These are phyloP conservation scores for Carassius auratus DNA, from an alignment of 2,113 vertebrate genomes.

Conservation along the genomic window DNA sequence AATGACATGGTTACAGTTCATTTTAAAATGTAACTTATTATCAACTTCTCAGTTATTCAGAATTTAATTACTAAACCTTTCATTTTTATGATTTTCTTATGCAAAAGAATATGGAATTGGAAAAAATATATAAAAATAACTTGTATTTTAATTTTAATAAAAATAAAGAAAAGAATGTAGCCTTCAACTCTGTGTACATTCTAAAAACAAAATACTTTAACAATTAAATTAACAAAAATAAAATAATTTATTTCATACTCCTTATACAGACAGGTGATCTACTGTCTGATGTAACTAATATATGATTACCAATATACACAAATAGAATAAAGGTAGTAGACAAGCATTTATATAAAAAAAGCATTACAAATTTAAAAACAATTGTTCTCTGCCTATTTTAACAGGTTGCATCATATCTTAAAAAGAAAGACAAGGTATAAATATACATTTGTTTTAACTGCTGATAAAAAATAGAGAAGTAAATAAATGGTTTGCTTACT, in stretches of 20 bases:
- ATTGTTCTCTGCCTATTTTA: background rate
- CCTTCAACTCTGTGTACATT: no score
- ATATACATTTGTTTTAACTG: background rate
- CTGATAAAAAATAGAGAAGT: background rate
- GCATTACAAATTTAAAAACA: no score
- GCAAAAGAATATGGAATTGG: no score
- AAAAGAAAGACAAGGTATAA: background rate
- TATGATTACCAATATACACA: background rate
- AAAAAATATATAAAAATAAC: no score
- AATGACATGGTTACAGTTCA: background rate
- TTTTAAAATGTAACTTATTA: background rate
- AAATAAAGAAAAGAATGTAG: no score
- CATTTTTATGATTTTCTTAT: no score
- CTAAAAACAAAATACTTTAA: background rate
- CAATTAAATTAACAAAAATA: no score
- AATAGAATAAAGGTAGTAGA: background rate
- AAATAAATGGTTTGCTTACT: background rate
- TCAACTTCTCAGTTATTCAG: no score
- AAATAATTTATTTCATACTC: background rate
- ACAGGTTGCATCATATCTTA: background rate
- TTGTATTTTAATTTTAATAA: no score
- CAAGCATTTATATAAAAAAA: background rate
- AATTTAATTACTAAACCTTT: no score
- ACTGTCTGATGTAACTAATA: background rate
- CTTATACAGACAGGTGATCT: background rate